phyloP scores from a whole-genome alignment of 1,140 invertebrate species.

The Leptinotarsa undecemlineata region DNA sequence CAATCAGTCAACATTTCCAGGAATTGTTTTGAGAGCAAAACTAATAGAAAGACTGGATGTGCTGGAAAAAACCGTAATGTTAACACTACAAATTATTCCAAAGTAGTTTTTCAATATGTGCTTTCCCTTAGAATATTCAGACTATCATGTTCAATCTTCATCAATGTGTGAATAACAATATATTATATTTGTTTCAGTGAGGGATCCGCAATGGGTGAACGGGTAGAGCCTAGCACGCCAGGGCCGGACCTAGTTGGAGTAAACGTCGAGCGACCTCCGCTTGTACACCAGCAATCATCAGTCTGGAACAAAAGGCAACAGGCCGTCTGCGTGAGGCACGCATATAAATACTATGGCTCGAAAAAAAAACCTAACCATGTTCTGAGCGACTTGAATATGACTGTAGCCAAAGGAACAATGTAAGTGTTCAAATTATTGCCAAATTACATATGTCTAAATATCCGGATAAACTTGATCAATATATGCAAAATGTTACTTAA shows the following conservation, averaged over 20 bases:
- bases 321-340: conserved; percentile 78
- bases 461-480: no score
- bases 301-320: conserved; percentile 73
- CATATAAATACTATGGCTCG: conserved; percentile 83
- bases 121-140: no score
- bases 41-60: no score
- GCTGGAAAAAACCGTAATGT: no score
- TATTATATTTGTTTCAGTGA: conserved; percentile 47
- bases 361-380: conserved; percentile 84
- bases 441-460: no score
- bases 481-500: no score
- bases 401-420: conserved; percentile 88
- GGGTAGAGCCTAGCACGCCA: conserved; percentile 47
- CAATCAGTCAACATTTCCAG: no score
- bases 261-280: conserved; percentile 47
- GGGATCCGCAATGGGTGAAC: conserved; percentile 49
- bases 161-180: no score
- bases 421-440: conserved; percentile 60
- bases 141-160: no score
- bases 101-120: no score
- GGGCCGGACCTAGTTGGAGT: conserved; percentile 54
- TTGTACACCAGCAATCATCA: conserved; percentile 68
- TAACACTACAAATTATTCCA: no score
- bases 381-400: conserved; percentile 85
- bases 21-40: no score